Evolutionary conservation across 1,140 invertebrate species (phyloP).

Genomic region (Campoletis sonorensis): DNA sequence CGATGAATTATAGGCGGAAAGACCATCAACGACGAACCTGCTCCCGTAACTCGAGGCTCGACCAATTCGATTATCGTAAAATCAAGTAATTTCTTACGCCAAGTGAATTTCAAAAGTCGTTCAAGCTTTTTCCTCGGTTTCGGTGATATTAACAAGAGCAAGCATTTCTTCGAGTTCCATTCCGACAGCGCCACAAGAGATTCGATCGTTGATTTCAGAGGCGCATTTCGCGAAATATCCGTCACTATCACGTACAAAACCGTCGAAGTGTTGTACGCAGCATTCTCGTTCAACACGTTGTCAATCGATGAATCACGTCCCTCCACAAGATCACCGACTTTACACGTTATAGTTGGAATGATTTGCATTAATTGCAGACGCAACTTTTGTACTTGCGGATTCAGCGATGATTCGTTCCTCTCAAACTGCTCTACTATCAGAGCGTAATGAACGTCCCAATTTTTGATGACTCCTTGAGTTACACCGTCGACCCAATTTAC

Average conservation of each 20-base stretch:
- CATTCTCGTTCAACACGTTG: neutral
- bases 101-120: slow-evolving; percentile 35
- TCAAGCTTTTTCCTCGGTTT: slow-evolving; percentile 9
- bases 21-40: neutral
- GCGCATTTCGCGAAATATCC: neutral
- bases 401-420: neutral
- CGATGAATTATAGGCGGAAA: slow-evolving; percentile 35
- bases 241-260: neutral
- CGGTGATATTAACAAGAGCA: slow-evolving; percentile 21
- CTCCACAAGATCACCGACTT: neutral
- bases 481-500: neutral
- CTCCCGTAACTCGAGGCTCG: neutral
- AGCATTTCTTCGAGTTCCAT: slow-evolving; percentile 6
- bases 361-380: neutral
- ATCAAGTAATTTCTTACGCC: slow-evolving; percentile 38
- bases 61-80: slow-evolving; percentile 43
- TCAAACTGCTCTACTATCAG: neutral
- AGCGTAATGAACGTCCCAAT: neutral
- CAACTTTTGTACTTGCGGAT: neutral
- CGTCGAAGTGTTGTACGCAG: neutral
- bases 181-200: neutral
- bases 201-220: slow-evolving; percentile 5
- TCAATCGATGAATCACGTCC: neutral
- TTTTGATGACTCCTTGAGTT: neutral
- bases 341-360: neutral